Conservation (phyloP, 1,140 invertebrate genomes). For the Drosophila miranda region DNA sequence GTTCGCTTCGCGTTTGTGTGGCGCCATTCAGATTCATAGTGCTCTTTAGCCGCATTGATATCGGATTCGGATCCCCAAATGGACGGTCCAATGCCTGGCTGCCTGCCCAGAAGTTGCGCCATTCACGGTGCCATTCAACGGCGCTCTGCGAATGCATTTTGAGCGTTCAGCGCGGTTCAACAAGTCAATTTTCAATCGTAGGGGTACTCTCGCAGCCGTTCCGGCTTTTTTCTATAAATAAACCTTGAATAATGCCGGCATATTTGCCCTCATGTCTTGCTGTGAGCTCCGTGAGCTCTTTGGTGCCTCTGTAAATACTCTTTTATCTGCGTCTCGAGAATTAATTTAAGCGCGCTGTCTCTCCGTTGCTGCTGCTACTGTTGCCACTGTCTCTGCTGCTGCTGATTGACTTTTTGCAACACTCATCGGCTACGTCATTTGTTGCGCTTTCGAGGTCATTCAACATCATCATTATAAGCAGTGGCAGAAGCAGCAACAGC, state of each 20-base stretch:
- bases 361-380: constrained; percentile 10
- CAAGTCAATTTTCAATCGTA: constrained; percentile 40
- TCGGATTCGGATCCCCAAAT: background rate
- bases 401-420: constrained; percentile 7
- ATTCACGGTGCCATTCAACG: constrained; percentile 60
- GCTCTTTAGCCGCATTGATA: constrained; percentile 18
- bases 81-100: constrained; percentile 35
- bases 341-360: constrained; percentile 39
- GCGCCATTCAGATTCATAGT: constrained; percentile 42
- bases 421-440: constrained; percentile 30
- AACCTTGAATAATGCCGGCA: constrained; percentile 66
- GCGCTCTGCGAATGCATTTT: constrained; percentile 43
- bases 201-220: constrained; percentile 19
- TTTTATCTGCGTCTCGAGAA: constrained; percentile 10
- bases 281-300: background rate
- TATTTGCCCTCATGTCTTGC: constrained; percentile 28
- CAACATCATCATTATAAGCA: background rate
- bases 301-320: constrained; percentile 11
- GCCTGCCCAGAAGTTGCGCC: constrained; percentile 51
- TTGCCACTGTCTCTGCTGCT: background rate
- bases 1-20: constrained; percentile 8
- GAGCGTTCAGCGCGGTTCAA: background rate
- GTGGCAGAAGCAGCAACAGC: too few species aligned
- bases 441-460: constrained; percentile 37
- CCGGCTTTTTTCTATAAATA: constrained; percentile 74